These are phyloP conservation scores for Trypoxylon attenuatum DNA, from an alignment of 2,888 invertebrate species.

Conservation along the genomic window DNA sequence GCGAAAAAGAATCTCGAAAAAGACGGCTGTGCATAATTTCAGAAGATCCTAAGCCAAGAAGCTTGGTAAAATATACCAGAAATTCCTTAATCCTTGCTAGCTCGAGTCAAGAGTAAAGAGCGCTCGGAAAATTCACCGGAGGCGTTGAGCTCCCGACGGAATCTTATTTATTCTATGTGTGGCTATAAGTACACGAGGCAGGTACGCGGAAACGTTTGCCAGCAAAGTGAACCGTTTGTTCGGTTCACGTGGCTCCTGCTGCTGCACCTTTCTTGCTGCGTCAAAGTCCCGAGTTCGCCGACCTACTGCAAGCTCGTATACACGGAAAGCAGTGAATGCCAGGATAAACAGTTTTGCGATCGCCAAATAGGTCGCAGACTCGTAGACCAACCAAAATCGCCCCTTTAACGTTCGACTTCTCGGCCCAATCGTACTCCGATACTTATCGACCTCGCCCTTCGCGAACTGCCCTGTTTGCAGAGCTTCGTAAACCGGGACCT, in stretches of 20 bases:
- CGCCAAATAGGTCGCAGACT: conserved; percentile 11
- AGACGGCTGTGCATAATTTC: no score
- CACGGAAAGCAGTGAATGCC: conserved; percentile 30
- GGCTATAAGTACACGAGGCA: not conserved
- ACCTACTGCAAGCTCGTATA: conserved; percentile 15
- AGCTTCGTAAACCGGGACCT: no score
- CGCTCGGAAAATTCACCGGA: conserved; percentile 21
- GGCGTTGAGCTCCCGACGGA: not conserved
- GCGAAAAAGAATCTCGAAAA: no score
- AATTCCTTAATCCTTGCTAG: no score
- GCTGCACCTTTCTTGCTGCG: not conserved
- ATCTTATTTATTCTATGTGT: conserved; percentile 37
- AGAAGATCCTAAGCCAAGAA: no score
- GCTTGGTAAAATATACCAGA: no score
- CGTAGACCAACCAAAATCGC: not conserved
- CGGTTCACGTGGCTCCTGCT: no score
- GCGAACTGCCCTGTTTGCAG: no score
- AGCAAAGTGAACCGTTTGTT: conserved; percentile 11
- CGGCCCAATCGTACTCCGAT: not conserved
- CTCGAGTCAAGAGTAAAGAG: conserved; percentile 13
- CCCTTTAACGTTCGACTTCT: conserved; percentile 20
- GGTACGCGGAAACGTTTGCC: conserved; percentile 19
- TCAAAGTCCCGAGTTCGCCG: conserved; percentile 9
- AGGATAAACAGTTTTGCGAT: conserved; percentile 29
- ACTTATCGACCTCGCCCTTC: conserved; percentile 21